Percentiles rank a stretch among this genome's conserved stretches.
These are phyloP conservation scores for Ceratosolen fusciceps DNA, from an alignment of 1,140 invertebrate species.

Conservation along the genomic window DNA sequence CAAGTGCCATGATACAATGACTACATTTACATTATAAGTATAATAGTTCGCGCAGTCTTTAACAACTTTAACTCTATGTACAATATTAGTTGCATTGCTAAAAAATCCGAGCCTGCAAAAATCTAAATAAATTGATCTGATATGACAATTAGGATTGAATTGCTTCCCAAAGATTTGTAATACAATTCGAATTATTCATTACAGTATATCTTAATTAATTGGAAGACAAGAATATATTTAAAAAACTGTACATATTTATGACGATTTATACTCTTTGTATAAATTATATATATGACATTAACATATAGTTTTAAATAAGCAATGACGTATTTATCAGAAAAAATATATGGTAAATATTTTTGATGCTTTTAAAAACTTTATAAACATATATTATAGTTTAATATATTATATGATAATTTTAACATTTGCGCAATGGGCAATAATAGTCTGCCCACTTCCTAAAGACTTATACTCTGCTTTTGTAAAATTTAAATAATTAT, in stretches of 20 bases:
- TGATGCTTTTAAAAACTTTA: no score
- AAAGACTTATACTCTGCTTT: neutral
- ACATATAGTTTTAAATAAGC: no score
- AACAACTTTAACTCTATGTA: no score
- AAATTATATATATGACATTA: slow-evolving; percentile 2
- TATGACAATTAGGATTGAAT: no score
- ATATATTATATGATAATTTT: slow-evolving; percentile 1
- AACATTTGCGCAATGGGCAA: neutral
- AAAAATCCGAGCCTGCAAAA: no score
- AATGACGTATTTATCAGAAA: neutral
- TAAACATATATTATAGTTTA: neutral
- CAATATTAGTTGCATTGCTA: no score
- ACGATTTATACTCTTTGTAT: slow-evolving; percentile 30
- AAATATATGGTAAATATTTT: neutral
- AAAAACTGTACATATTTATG: slow-evolving; percentile 24
- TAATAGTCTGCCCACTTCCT: neutral
- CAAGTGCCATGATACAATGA: no score
- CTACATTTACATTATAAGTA: no score
- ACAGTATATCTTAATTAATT: neutral
- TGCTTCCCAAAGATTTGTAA: no score
- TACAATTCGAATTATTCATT: no score
- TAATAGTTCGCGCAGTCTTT: no score
- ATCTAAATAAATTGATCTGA: no score
- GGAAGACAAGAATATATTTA: slow-evolving; percentile 4
- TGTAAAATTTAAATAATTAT: neutral